Percentiles rank a stretch among this genome's conserved stretches.
Conservation (phyloP, 1,140 invertebrate genomes). For the Macrobrachium nipponense region DNA sequence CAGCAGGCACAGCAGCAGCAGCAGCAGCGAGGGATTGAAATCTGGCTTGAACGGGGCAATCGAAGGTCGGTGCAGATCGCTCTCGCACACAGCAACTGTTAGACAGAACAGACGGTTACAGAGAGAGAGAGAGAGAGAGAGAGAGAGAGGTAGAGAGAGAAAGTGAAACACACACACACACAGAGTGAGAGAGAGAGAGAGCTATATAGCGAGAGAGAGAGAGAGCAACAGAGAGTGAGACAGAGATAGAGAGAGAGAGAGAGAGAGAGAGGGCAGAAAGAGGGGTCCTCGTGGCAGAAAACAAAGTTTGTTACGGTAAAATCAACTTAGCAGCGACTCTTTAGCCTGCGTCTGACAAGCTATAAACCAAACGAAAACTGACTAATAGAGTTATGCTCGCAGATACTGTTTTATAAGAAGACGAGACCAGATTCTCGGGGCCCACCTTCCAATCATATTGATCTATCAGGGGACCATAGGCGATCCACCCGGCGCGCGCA, state of each 20-base stretch:
- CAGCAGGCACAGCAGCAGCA: constrained; percentile 46
- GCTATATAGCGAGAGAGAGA: too few relatives aligned
- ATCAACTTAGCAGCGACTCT: constrained; percentile 63
- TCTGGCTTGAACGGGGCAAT: constrained; percentile 37
- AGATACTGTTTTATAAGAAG: constrained; percentile 66
- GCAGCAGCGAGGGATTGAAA: constrained; percentile 43
- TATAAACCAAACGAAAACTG: constrained; percentile 65
- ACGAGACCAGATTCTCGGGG: constrained; percentile 63
- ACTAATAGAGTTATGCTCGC: constrained; percentile 65
- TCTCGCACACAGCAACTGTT: neutral
- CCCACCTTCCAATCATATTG: constrained; percentile 64
- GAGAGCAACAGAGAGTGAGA: neutral
- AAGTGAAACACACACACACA: too few relatives aligned
- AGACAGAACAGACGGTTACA: constrained; percentile 6
- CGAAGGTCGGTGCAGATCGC: too few relatives aligned
- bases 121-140: neutral
- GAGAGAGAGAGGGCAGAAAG: neutral
- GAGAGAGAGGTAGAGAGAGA: neutral
- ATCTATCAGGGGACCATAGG: constrained; percentile 60
- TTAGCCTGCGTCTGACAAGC: constrained; percentile 64
- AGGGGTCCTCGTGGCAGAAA: constrained; percentile 51
- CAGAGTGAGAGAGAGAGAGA: neutral
- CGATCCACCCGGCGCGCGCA: constrained; percentile 49
- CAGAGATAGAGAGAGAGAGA: neutral
- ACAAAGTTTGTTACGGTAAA: constrained; percentile 64